Base-by-base conservation (phyloP, 2,113 vertebrate species). In the Brachypteracias leptosomus region DNA sequence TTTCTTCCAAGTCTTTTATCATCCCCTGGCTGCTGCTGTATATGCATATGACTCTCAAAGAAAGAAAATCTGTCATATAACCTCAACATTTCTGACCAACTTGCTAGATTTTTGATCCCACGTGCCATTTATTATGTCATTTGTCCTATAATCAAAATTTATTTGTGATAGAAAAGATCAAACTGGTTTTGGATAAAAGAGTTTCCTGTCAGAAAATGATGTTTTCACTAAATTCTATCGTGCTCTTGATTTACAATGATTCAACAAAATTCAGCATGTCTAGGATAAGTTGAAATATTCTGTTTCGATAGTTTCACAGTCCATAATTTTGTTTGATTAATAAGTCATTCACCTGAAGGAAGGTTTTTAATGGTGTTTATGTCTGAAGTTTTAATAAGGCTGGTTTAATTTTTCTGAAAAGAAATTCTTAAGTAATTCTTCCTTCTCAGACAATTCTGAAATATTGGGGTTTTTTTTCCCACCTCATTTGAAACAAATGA, bases 1-100 rank as follows among this genome's bases (percentile, higher is more conserved):
- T 93, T 96, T 93, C 90, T 96, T 97, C 92, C 79, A 93, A 96
- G 94, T 90, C 96, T 95, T 96, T 97, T 96, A 92, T 97, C 95
- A 96, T 88, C 52, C 63, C 40, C 58, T 95, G 93, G 46, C 93
- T 97, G 92, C 44, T 91, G 55, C 77, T 31, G 16, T 88, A 54
- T 49, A 75, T 21, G 76, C 46, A 18, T 83, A 33, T 52, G 52
- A 90, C 75, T 72, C 77, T 59, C 57, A 71, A 81, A 91, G 11
- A 47, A 93, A 96, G 86, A 94, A 94, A 94, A 95, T 94, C 71
- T 90, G 52, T 95, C 78, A 58, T 20, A 49, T 12, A 63, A 90
- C 93, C 81, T 92, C 78, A 61, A 3, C 16, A 42, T 80, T 97
- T 97, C 94, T 49, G 57, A 80, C 35, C 13, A 49, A 86, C 33